Percentiles rank a stretch among this genome's conserved stretches.
These are phyloP conservation scores for Cephus rjabovi DNA, from an alignment of 2,888 invertebrate species.

Conservation along the genomic window DNA sequence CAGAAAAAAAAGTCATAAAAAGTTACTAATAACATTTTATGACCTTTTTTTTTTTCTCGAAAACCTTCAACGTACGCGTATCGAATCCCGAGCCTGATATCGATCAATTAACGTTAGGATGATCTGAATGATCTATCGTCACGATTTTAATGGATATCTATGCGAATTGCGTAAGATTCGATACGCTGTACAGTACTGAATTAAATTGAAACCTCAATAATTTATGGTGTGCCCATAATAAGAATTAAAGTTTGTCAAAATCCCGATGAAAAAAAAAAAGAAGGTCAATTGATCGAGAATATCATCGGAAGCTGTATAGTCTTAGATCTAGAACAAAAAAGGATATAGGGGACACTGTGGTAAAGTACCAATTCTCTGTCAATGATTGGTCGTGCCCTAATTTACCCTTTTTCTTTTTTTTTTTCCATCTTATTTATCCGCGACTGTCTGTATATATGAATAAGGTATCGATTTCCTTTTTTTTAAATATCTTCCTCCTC, in stretches of 20 bases:
- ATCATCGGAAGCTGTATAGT: neutral
- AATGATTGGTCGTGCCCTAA: neutral
- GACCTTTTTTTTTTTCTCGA: neutral
- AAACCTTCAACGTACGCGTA: neutral
- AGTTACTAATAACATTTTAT: no score
- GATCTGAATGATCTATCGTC: neutral
- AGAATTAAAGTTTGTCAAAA: neutral
- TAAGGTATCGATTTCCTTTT: neutral
- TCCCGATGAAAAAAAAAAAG: neutral
- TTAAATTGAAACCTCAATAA: neutral
- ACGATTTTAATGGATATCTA: neutral
- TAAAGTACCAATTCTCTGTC: neutral
- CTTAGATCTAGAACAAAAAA: neutral
- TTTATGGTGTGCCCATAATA: neutral
- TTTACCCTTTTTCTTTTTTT: conserved; percentile 15
- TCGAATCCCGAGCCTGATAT: neutral
- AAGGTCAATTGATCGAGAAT: neutral
- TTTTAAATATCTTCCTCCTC: neutral
- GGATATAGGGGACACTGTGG: neutral
- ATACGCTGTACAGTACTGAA: neutral
- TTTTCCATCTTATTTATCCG: conserved; percentile 27
- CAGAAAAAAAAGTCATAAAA: neutral
- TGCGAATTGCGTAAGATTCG: neutral
- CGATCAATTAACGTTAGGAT: neutral
- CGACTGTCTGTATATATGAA: conserved; percentile 36